Evolutionary conservation across 2,797 vertebrate genomes (phyloP).

Genomic region (Passerculus sandwichensis): DNA sequence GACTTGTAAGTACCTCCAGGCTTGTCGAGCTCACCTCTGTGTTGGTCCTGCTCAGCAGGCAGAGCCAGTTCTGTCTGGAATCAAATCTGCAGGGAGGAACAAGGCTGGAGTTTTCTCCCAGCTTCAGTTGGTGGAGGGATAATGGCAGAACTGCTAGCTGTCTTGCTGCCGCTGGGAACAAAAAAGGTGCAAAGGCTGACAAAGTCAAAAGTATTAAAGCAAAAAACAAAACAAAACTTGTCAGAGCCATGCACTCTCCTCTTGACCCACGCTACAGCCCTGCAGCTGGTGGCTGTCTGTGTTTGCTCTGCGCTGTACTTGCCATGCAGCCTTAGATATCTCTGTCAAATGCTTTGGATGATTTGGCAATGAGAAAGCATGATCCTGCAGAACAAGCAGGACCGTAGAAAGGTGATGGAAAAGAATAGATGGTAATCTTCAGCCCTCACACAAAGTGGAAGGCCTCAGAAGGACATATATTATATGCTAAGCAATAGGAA

Average conservation of each 20-base stretch:
- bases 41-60: background rate
- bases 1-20: background rate
- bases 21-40: background rate
- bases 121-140: background rate
- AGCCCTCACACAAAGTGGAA: background rate
- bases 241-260: background rate
- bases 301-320: background rate
- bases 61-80: background rate
- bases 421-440: background rate
- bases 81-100: background rate
- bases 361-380: conserved; percentile 3
- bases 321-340: background rate
- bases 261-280: background rate
- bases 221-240: background rate
- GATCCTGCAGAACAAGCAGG: background rate
- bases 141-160: background rate
- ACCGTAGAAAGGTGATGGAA: background rate
- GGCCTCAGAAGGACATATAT: background rate
- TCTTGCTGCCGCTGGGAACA: rapidly evolving
- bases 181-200: background rate
- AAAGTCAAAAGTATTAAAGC: background rate
- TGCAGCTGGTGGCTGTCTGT: background rate
- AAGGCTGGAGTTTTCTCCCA: background rate
- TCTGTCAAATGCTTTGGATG: background rate
- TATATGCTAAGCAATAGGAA: background rate